Conservation (phyloP, 2,797 vertebrate species). For the Coregonus ussuriensis region DNA sequence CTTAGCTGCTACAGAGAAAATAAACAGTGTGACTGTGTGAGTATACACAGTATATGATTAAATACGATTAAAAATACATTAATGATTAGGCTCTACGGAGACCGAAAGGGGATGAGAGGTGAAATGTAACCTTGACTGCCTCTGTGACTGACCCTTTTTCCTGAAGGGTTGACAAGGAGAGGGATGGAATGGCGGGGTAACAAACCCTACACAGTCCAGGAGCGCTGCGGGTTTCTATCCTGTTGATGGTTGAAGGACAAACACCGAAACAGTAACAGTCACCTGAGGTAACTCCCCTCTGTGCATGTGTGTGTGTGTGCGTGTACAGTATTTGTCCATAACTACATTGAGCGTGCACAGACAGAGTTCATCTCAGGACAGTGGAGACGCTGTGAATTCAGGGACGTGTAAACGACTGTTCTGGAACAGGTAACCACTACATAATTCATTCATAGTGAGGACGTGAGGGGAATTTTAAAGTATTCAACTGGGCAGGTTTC, state of each 20-base stretch:
- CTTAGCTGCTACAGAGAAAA: slow-evolving; percentile 30
- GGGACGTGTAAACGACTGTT: slow-evolving; percentile 33
- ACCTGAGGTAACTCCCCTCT: too few species aligned
- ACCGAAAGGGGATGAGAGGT: neutral
- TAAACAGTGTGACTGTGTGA: slow-evolving; percentile 27
- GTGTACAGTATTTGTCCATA: neutral
- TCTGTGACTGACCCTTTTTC: too few species aligned
- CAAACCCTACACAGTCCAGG: too few species aligned
- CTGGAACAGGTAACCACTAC: slow-evolving; percentile 34
- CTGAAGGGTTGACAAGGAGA: too few species aligned
- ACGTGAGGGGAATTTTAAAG: slow-evolving; percentile 26
- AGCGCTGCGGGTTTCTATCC: too few species aligned
- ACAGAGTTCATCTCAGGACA: slow-evolving; percentile 52
- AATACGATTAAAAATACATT: neutral
- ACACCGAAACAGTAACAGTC: too few species aligned
- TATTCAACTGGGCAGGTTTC: neutral
- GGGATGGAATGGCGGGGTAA: too few species aligned
- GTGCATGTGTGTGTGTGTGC: slow-evolving; percentile 6
- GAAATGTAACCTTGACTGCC: neutral
- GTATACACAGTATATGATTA: slow-evolving; percentile 18
- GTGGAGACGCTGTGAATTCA: slow-evolving; percentile 47
- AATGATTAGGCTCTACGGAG: neutral
- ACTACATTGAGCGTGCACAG: neutral
- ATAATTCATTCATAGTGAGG: slow-evolving; percentile 35
- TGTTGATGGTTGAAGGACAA: too few species aligned